Percentiles rank a stretch among this genome's conserved stretches.
phyloP scores from a whole-genome alignment of 2,797 vertebrate genomes.

The Rhinatrema bivittatum region DNA sequence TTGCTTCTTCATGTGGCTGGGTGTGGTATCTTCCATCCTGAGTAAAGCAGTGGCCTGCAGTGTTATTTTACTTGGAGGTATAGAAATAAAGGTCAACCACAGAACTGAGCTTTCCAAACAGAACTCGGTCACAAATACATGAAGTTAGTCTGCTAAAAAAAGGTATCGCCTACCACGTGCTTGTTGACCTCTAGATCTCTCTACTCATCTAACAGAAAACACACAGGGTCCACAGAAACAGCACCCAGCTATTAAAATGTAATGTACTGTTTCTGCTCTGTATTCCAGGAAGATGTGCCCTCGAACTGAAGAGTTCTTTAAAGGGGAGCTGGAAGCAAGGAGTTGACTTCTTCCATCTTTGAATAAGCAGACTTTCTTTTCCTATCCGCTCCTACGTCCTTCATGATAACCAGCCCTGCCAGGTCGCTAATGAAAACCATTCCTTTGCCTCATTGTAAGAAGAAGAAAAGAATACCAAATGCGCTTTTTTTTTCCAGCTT shows the following conservation, averaged over 20 bases:
- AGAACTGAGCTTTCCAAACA: too few relatives aligned
- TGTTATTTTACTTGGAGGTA: too few relatives aligned
- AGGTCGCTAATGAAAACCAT: conserved; percentile 42
- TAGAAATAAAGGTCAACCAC: too few relatives aligned
- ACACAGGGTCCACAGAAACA: conserved; percentile 11
- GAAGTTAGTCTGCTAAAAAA: too few relatives aligned
- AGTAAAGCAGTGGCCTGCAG: too few relatives aligned
- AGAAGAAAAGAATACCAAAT: conserved; percentile 15
- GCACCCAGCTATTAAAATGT: conserved; percentile 15
- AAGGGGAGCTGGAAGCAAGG: conserved; percentile 32
- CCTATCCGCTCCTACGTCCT: conserved; percentile 30
- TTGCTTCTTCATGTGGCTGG: too few relatives aligned
- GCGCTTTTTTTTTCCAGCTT: conserved; percentile 6
- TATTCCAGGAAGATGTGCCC: conserved; percentile 19
- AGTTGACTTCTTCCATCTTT: conserved; percentile 26
- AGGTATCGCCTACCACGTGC: too few relatives aligned
- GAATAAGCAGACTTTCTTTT: conserved; percentile 32
- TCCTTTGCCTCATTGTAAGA: conserved; percentile 35
- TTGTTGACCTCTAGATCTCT: too few relatives aligned
- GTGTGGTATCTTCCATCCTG: too few relatives aligned
- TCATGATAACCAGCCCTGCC: conserved; percentile 32
- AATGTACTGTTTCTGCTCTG: conserved; percentile 24
- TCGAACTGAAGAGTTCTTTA: conserved; percentile 31
- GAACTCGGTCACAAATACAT: too few relatives aligned
- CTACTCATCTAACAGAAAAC: conserved; percentile 18